Evolutionary conservation across 2,797 vertebrate genomes (phyloP).

Genomic region (Synanceia verrucosa): DNA sequence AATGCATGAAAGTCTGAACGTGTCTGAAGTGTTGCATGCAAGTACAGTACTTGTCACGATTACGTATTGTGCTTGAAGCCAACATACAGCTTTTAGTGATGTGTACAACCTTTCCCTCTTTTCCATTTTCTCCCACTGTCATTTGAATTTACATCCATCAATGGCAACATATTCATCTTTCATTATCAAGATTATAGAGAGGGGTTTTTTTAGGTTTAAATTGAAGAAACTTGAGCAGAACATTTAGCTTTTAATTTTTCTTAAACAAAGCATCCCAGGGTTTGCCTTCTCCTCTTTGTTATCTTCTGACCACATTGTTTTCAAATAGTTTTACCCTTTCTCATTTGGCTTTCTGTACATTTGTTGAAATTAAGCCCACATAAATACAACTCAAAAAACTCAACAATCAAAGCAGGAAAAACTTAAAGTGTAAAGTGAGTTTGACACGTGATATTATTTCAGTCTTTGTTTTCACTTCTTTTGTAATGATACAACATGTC

Average conservation of each 20-base stretch:
- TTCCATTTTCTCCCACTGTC: constrained; percentile 10
- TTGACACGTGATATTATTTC: background rate
- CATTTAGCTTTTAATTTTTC: background rate
- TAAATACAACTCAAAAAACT: background rate
- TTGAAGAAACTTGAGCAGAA: background rate
- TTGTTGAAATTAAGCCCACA: background rate
- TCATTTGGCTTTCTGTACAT: constrained; percentile 2
- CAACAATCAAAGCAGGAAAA: background rate
- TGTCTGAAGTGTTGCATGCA: constrained; percentile 29
- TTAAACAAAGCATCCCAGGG: background rate
- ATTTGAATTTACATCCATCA: constrained; percentile 19
- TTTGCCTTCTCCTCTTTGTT: background rate
- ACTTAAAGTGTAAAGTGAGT: background rate
- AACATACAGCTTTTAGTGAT: constrained; percentile 13
- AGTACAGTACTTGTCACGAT: constrained; percentile 11
- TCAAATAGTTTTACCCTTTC: constrained; percentile 28
- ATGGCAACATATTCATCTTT: background rate
- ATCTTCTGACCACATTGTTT: constrained; percentile 19
- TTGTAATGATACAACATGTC: constrained; percentile 62
- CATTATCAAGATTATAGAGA: accelerated
- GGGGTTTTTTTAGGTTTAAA: background rate
- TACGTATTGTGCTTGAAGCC: constrained; percentile 10
- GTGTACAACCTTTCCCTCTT: constrained; percentile 14
- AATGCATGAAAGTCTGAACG: constrained; percentile 46
- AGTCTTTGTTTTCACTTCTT: background rate